A percentile compares a stretch with the other conserved stretches of the same genome.
Conservation (phyloP, 2,797 vertebrate genomes). For the Scyliorhinus canicula region DNA sequence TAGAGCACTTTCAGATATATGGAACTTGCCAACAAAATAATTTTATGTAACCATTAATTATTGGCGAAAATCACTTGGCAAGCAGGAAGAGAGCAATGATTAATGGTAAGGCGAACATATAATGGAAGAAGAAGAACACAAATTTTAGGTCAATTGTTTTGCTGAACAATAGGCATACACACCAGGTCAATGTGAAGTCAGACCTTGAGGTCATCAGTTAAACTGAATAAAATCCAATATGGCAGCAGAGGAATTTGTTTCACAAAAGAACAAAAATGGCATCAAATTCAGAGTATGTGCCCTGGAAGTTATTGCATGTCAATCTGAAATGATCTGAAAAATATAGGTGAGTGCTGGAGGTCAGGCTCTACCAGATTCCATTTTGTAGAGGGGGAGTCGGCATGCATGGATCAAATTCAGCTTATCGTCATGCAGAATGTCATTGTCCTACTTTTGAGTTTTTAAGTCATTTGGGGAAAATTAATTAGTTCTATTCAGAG, state of each 20-base stretch:
- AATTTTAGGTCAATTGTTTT: conserved; percentile 21
- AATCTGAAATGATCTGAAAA: conserved; percentile 26
- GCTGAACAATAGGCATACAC: not conserved
- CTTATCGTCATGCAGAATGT: not conserved
- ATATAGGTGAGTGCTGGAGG: not conserved
- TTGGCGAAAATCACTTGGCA: not conserved
- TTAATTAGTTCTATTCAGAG: conserved; percentile 22
- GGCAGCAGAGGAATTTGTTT: conserved; percentile 25
- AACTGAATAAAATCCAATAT: conserved; percentile 33
- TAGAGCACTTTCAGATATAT: not conserved
- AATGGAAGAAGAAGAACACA: conserved; percentile 20
- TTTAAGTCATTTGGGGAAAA: conserved; percentile 3
- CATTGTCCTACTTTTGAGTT: not conserved
- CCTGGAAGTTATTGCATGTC: conserved; percentile 19
- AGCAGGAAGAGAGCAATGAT: not conserved
- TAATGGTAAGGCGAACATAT: not conserved
- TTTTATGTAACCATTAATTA: not conserved
- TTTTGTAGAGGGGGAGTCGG: not conserved
- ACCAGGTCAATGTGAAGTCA: conserved; percentile 12
- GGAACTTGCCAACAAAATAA: not conserved
- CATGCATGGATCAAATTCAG: not conserved
- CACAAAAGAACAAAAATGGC: not conserved
- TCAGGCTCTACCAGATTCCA: not conserved
- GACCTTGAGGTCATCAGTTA: conserved; percentile 35
- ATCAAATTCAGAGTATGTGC: not conserved